These are phyloP conservation scores for Heterotis niloticus DNA, from an alignment of 2,113 vertebrate species.

Conservation along the genomic window DNA sequence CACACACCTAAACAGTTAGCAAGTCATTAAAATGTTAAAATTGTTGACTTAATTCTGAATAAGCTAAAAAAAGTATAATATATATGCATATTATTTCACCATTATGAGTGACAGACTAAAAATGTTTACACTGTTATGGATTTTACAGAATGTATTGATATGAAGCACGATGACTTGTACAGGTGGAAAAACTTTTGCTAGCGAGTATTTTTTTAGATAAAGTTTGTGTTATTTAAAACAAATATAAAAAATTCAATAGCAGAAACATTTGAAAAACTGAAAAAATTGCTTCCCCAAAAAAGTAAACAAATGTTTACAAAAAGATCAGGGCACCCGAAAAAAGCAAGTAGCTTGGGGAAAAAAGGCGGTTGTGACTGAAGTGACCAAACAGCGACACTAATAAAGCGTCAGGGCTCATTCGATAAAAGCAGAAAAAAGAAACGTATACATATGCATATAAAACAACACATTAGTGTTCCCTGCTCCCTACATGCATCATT, in stretches of 20 bases:
- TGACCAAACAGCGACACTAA: no score
- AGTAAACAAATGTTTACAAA: slow-evolving; percentile 58
- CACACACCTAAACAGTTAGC: no score
- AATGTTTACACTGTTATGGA: background rate
- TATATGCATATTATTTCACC: background rate
- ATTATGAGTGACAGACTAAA: background rate
- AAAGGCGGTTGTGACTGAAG: no score
- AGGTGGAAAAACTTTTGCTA: background rate
- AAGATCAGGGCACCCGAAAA: no score
- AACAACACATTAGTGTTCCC: no score
- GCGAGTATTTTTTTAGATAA: background rate
- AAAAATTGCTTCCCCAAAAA: slow-evolving; percentile 29
- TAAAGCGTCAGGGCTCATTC: no score
- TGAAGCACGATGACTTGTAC: background rate
- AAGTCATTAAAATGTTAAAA: no score
- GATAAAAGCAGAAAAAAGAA: no score
- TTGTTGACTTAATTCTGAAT: no score
- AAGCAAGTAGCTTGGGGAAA: no score
- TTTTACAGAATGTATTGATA: background rate
- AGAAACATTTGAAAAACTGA: slow-evolving; percentile 17
- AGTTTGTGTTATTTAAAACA: background rate
- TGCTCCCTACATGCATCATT: no score
- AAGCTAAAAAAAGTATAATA: slow-evolving; percentile 6
- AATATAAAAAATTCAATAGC: background rate
- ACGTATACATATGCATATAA: no score